phyloP scores from a whole-genome alignment of 2,797 vertebrate species.

The Mareca strepera region DNA sequence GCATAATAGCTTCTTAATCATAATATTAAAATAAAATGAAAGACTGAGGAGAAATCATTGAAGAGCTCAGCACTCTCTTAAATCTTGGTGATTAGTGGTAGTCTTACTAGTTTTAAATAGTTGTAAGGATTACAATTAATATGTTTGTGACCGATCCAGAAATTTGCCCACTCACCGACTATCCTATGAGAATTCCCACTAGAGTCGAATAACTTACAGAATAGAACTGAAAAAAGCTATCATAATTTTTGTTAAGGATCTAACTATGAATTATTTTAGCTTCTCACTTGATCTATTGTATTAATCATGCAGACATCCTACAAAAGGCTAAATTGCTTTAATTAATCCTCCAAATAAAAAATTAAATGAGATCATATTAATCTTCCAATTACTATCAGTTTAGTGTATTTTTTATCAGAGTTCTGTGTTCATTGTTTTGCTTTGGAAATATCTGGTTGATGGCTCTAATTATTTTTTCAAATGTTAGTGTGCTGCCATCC shows the following conservation, averaged over 20 bases:
- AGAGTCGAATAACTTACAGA: not conserved
- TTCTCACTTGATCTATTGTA: not conserved
- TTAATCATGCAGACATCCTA: not conserved
- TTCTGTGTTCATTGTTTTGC: not conserved
- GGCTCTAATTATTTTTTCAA: not conserved
- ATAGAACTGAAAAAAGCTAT: not conserved
- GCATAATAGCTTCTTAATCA: not conserved
- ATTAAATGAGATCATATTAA: not conserved
- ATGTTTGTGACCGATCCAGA: not conserved
- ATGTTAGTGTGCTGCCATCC: not conserved
- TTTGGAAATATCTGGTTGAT: not conserved
- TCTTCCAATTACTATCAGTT: not conserved
- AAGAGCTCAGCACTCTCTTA: not conserved
- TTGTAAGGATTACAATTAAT: not conserved
- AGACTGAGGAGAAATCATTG: not conserved
- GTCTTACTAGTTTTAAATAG: not conserved
- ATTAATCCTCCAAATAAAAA: not conserved
- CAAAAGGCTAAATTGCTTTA: not conserved
- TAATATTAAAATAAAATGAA: not conserved
- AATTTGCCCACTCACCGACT: not conserved
- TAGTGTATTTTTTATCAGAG: not conserved
- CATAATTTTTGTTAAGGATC: not conserved
- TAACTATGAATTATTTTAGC: not conserved
- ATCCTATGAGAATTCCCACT: not conserved
- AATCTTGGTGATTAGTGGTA: not conserved